phyloP scores from a whole-genome alignment of 2,113 vertebrate genomes.

The Lutjanus erythropterus region DNA sequence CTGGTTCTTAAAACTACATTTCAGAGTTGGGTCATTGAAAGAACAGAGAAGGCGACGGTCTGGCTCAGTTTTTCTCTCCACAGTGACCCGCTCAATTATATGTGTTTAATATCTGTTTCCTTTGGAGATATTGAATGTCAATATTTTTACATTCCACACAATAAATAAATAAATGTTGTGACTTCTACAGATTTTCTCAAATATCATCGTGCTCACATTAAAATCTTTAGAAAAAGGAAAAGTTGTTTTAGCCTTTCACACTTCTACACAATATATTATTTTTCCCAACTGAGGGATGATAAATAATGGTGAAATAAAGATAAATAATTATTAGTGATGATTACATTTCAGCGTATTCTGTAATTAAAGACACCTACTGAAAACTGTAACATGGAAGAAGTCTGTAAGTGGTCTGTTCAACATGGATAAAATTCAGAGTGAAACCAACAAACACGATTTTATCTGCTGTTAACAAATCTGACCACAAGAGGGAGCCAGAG shows the following conservation, averaged over 20 bases:
- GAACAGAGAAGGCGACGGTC: background rate
- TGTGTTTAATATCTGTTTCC: background rate
- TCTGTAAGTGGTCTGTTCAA: background rate
- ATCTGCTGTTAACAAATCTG: background rate
- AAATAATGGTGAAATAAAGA: background rate
- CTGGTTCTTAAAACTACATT: background rate
- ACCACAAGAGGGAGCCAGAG: constrained; percentile 14
- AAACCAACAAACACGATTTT: fast-evolving
- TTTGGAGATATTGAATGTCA: constrained; percentile 28
- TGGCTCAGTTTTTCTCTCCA: background rate
- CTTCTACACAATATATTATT: too few species aligned
- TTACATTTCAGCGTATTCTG: background rate
- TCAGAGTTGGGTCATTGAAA: background rate
- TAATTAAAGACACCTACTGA: background rate
- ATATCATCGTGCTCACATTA: background rate
- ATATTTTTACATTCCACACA: constrained; percentile 59
- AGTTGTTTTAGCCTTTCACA: background rate
- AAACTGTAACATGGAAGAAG: background rate
- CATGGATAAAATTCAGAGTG: background rate
- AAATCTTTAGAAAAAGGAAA: background rate
- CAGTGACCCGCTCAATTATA: background rate
- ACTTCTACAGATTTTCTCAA: constrained; percentile 4
- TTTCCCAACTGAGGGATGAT: background rate
- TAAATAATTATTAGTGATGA: background rate
- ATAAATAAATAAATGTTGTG: constrained; percentile 37